These are phyloP conservation scores for Portunus trituberculatus DNA, from an alignment of 1,140 invertebrate genomes.

Conservation along the genomic window DNA sequence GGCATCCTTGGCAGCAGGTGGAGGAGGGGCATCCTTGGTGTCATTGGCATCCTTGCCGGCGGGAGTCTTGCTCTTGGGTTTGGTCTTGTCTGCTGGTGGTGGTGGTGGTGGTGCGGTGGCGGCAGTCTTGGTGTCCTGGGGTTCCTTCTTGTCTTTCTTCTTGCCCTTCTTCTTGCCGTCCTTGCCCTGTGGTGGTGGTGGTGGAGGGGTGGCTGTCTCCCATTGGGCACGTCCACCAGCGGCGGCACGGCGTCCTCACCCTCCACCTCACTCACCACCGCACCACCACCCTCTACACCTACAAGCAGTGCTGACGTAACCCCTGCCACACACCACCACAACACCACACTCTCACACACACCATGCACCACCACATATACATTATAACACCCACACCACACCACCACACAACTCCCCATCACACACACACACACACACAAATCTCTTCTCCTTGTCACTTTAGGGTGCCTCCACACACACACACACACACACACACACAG, in stretches of 20 bases:
- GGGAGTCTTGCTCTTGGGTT: background rate
- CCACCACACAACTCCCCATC: too few species aligned
- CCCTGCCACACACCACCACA: too few species aligned
- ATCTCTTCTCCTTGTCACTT: too few species aligned
- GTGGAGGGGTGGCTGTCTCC: background rate
- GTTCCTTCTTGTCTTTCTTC: slow-evolving; percentile 2
- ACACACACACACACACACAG: slow-evolving; percentile 1
- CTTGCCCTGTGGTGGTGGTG: background rate
- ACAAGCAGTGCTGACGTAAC: background rate
- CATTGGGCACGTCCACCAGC: background rate
- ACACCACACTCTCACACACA: too few species aligned
- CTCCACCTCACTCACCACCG: background rate
- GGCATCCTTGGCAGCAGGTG: slow-evolving; percentile 31
- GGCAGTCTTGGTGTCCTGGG: background rate
- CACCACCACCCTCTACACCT: background rate
- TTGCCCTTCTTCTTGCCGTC: slow-evolving; percentile 36
- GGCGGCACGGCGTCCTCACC: background rate
- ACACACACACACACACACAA: too few species aligned
- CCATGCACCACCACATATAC: too few species aligned
- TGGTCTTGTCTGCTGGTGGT: background rate
- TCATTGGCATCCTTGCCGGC: background rate
- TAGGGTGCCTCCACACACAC: slow-evolving; percentile 22
- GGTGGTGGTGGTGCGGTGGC: background rate
- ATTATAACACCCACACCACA: too few species aligned
- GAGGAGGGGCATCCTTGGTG: slow-evolving; percentile 10